phyloP scores from a whole-genome alignment of 2,113 vertebrate genomes.

The Anthoscopus minutus region DNA sequence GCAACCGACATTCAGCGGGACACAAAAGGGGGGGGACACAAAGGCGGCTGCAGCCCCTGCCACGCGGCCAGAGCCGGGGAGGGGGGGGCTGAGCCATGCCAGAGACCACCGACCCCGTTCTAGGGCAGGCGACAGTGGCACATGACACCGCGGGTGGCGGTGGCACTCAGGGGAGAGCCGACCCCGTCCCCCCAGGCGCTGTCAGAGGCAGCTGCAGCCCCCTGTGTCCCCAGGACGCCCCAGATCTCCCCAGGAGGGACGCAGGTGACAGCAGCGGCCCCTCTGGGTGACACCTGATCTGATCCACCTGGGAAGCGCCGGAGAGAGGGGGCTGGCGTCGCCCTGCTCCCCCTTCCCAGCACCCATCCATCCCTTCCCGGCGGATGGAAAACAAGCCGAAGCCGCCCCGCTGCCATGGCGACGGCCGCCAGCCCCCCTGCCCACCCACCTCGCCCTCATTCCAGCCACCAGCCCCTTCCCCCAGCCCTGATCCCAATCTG shows the following conservation, averaged over 20 bases:
- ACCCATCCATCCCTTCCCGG: neutral
- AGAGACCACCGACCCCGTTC: neutral
- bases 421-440: neutral
- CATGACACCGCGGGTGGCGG: fast-evolving
- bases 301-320: neutral
- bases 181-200: fast-evolving
- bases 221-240: fast-evolving
- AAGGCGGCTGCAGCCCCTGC: neutral
- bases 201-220: neutral
- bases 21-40: constrained; percentile 19
- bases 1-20: constrained; percentile 60
- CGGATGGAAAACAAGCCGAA: neutral
- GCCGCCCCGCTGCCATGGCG: neutral
- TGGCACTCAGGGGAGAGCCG: neutral
- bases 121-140: neutral
- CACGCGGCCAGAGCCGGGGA: neutral
- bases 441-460: neutral
- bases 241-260: neutral
- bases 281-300: neutral
- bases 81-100: neutral
- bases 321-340: neutral
- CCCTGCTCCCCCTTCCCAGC: neutral
- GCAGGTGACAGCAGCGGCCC: neutral
- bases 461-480: neutral
- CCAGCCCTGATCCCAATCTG: neutral